Base-by-base conservation (phyloP, 1,140 invertebrate species). In the Ips nitidus region DNA sequence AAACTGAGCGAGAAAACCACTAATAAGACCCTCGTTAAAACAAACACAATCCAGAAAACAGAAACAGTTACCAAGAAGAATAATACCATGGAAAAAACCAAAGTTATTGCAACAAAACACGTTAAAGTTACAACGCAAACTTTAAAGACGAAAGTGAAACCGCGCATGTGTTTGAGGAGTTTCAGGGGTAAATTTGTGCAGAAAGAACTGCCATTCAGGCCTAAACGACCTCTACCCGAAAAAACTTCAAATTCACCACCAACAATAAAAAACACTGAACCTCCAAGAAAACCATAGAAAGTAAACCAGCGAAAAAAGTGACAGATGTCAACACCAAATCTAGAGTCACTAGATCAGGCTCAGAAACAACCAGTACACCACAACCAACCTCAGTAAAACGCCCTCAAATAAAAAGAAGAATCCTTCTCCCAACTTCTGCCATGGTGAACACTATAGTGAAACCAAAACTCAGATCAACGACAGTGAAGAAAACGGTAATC, bases 1-100 rank as follows among this genome's bases (percentile, higher is more conserved):
- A 80, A 80, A 73, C 52, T 80, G 36, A 79, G 77, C n/a, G 80
- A 81, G 70, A 81, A 80, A 72, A 74, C 75, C 5, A 76, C 78
- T 5, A 80, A 75, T 72, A 80, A 78, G 74, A 79, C 75, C 6
- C 52, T 77, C 4, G 76, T 79, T 1, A 62, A 75, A 65, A 77
- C 77, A 22, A 80, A 78, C 53, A 75, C 74, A 3, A 60, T 80
- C 4, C 72, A 76, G 36, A 80, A 78, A 74, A 73, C 71, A 39
- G 79, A 78, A 74, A 74, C 75, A 1, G 65, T 75, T 2, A 73
- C 73, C 22, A 77, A 76, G 56, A 78, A 78, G 52, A 77, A 62
- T 41, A 75, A 63, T 52, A n/a, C n/a, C n/a, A n/a, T n/a, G n/a
- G n/a, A n/a, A n/a, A n/a, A n/a, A n/a, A 77, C 71, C 1, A 78